Conservation (phyloP, 1,140 invertebrate species). For the Mizuhopecten yessoensis region DNA sequence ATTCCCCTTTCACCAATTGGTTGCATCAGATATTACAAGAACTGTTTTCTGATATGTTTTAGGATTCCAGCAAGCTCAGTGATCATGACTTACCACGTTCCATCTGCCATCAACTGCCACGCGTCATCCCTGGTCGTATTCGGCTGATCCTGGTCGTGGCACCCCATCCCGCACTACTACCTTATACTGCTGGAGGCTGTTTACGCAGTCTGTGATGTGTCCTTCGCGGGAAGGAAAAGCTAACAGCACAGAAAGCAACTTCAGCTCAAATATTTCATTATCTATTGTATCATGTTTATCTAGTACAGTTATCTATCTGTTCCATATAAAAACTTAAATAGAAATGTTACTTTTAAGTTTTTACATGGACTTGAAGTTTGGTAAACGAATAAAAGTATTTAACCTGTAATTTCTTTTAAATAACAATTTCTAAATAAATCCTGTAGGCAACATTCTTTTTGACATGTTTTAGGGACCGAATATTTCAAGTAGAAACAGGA, state of each 20-base stretch:
- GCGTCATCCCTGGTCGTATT: background rate
- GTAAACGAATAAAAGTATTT: no score
- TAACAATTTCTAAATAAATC: no score
- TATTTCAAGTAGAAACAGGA: background rate
- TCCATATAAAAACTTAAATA: no score
- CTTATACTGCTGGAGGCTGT: constrained; percentile 37
- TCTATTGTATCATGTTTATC: no score
- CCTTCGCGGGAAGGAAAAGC: background rate
- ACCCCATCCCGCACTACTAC: background rate
- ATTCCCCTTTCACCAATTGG: no score
- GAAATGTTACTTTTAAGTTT: no score
- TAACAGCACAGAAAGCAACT: constrained; percentile 21
- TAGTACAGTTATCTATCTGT: background rate
- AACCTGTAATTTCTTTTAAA: no score
- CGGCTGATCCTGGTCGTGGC: constrained; percentile 20
- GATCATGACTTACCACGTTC: constrained; percentile 1
- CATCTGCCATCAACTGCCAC: background rate
- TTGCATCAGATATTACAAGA: no score
- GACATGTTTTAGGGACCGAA: no score
- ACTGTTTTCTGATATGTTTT: background rate
- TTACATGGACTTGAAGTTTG: no score
- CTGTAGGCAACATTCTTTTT: no score
- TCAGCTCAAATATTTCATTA: background rate
- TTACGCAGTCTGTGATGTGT: background rate
- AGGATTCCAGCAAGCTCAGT: constrained; percentile 37